Base-by-base conservation (phyloP, 2,888 invertebrate species). In the Amphipoea lucens region DNA sequence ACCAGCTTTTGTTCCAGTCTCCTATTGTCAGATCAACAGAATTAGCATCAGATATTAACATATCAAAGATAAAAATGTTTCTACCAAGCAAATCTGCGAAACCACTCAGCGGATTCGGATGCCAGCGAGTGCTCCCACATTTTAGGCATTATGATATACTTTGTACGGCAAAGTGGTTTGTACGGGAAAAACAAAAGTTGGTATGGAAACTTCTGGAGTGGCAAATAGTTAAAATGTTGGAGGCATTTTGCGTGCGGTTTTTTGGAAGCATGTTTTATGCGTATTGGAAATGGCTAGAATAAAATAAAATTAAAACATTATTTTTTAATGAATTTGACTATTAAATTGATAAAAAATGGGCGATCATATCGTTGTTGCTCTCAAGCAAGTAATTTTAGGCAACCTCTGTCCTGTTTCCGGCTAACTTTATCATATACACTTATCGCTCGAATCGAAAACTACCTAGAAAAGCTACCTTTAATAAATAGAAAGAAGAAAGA, bases 81-180 rank as follows among this genome's bases (percentile, higher is more conserved):
- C 79, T 73, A 65, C 54, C 54, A 36, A 74, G 51, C 66, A 85
- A 81, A 77, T 82, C 78, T 78, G 76, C 63, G 48, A 78, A 87
- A 87, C 81, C 88, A 88, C 88, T 88, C 86, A 86, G 81, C 78
- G 84, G 74, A 81, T 87, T 88, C 78, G 65, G 82, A 75, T 73
- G 76, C 72, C 68, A 63, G 76, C 48, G 82, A 87, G 80, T 78
- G 82, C 77, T 72, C 48, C 57, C 57, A 80, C 69, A 79, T 86
- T 86, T 86, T 81, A 70, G 84, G 67, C 68, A 86, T 86, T 86
- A 86, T 86, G 72, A 76, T 84, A 79, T 87, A 79, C 79, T 87
- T 81, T 81, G 62, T 79, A 29, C 62, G 36, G 62, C 83, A 78
- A 84, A 85, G 85, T 87, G 87, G 81, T 87, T 76, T 72, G 74